These are phyloP conservation scores for Proterorhinus semilunaris DNA, from an alignment of 2,113 vertebrate genomes.

Conservation along the genomic window DNA sequence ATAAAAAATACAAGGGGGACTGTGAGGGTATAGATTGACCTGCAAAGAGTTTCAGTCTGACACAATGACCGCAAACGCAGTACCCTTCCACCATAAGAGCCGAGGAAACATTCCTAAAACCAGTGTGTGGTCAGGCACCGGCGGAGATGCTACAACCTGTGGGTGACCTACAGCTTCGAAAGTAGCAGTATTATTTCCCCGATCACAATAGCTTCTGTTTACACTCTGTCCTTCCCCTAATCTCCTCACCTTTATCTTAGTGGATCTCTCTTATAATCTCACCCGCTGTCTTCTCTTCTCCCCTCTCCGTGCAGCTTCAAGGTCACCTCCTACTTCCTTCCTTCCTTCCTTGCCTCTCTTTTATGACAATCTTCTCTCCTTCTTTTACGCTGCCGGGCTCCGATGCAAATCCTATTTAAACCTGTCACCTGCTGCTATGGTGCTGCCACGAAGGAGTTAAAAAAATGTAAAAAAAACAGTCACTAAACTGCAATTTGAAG, in stretches of 20 bases:
- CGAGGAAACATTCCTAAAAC: no score
- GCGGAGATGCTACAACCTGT: neutral
- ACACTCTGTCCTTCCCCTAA: conserved; percentile 23
- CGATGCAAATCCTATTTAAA: conserved; percentile 68
- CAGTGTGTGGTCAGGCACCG: neutral
- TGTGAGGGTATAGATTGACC: no score
- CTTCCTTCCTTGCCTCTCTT: neutral
- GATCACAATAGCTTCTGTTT: conserved; percentile 26
- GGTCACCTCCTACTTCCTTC: conserved; percentile 42
- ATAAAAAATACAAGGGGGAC: no score
- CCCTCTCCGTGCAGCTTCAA: conserved; percentile 39
- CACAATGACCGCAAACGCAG: no score
- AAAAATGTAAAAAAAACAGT: conserved; percentile 26
- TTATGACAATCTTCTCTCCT: conserved; percentile 39
- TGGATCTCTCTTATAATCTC: conserved; percentile 39
- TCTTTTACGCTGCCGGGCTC: conserved; percentile 48
- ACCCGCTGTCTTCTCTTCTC: conserved; percentile 24
- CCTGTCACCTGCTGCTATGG: conserved; percentile 50
- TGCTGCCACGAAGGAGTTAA: conserved; percentile 7
- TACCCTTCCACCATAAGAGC: no score
- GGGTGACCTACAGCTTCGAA: neutral
- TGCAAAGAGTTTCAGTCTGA: no score
- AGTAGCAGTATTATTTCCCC: conserved; percentile 13
- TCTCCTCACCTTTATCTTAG: conserved; percentile 46
- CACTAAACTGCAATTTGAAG: conserved; percentile 48